These are phyloP conservation scores for Nomada fucata DNA, from an alignment of 2,888 invertebrate species.

Conservation along the genomic window DNA sequence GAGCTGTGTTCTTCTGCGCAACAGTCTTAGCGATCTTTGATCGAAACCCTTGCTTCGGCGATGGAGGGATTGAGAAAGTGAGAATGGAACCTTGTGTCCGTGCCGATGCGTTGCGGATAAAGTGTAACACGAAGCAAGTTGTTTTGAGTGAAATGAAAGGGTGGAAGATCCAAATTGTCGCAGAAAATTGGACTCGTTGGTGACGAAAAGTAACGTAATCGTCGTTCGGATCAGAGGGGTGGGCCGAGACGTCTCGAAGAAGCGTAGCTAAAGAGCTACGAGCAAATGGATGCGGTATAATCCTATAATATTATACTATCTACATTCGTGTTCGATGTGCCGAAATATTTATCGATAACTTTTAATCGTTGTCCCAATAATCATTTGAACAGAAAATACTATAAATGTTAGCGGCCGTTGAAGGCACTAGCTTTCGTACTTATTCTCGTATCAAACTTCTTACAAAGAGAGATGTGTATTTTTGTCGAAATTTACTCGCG, in stretches of 20 bases:
- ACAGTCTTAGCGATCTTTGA: not conserved
- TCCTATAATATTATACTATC: constrained; percentile 41
- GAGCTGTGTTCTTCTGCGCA: not conserved
- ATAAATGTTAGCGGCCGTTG: constrained; percentile 10
- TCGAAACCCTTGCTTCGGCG: not conserved
- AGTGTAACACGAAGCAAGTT: not conserved
- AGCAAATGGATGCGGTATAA: constrained; percentile 39
- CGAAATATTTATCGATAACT: constrained; percentile 46
- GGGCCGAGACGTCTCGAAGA: not conserved
- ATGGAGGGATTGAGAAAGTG: not conserved
- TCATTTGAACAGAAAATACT: constrained; percentile 10
- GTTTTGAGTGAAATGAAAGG: not conserved
- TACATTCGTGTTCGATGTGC: constrained; percentile 49
- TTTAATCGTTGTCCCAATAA: constrained; percentile 46
- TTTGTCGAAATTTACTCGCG: constrained; percentile 35
- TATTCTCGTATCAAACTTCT: constrained; percentile 30
- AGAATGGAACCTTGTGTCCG: not conserved
- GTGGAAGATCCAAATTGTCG: not conserved
- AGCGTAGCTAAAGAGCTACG: not conserved
- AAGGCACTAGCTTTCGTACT: constrained; percentile 35
- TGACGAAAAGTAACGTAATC: not conserved
- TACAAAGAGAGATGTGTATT: constrained; percentile 38
- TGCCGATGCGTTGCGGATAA: not conserved
- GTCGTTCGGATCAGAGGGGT: not conserved
- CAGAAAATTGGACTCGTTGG: not conserved